Evolutionary conservation across 2,797 vertebrate species (phyloP), one percentile per base, ranked within the genome.

Genomic region (Enteromius viviparus): DNA sequence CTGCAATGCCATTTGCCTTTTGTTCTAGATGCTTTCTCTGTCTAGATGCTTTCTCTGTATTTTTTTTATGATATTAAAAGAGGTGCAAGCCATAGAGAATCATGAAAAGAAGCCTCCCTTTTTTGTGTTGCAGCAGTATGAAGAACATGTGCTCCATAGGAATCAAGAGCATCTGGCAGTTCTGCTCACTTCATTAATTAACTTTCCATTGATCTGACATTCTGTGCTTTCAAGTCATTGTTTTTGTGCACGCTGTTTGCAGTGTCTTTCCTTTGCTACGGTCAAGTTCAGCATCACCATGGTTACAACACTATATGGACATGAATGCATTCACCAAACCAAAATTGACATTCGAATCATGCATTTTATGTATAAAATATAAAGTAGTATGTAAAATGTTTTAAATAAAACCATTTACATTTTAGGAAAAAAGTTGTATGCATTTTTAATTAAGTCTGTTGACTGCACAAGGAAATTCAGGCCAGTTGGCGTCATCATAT

Each of bases 181-280:
- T 91, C 90, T 86, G 85, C 88, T 89, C 90, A 91, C 91, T 91
- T 92, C 91, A 92, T 94, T 95, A 94, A 94, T 95, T 93, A 94
- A 94, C 93, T 93, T 93, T 88, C 85, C 89, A 94, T 94, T 93
- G 93, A 94, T 94, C 83, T 80, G 84, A 90, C 89, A 89, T 92
- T 92, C 90, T 80, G 86, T 86, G 87, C 89, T 91, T 92, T 91
- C 88, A 92, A 92, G 87, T 89, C 91, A 90, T 90, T 92, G 92
- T 89, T 87, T 80, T 85, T 74, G 72, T 81, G 75, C 83, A 78
- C 85, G 77, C 71, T 74, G 74, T 72, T 47, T 82, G 68, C 47
- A 68, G 66, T 78, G 60, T 60, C 70, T 78, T 85, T 85, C 49
- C 76, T 79, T 84, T n/a, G 55, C 72, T 69, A 69, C 6, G 65